Conservation (phyloP, 2,113 vertebrate genomes). For the Chloebia gouldiae region DNA sequence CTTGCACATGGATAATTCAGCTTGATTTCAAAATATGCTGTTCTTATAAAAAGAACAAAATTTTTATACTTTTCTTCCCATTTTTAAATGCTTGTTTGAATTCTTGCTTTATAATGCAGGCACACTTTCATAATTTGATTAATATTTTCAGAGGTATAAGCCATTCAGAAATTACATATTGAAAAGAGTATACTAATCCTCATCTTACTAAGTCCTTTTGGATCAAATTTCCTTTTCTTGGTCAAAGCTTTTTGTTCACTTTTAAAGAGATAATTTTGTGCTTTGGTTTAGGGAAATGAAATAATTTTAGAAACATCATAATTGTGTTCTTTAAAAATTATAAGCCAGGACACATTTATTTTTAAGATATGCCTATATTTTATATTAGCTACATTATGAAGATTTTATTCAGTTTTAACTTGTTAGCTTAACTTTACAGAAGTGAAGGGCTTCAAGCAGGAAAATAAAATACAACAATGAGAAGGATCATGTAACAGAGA, state of each 20-base stretch:
- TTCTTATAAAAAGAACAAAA: not conserved
- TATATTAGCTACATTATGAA: not conserved
- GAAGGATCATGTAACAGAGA: not conserved
- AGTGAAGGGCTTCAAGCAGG: not conserved
- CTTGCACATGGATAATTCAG: not conserved
- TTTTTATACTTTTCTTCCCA: not conserved
- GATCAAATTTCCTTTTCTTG: not conserved
- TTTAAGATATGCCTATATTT: not conserved
- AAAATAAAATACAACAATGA: not conserved
- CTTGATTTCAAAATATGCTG: not conserved
- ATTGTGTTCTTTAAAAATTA: accelerated
- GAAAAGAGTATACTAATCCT: not conserved
- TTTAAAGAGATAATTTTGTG: not conserved
- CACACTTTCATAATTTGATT: not conserved
- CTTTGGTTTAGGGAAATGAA: not conserved
- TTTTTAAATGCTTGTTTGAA: not conserved
- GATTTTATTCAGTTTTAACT: not conserved
- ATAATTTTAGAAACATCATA: not conserved
- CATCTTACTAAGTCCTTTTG: not conserved
- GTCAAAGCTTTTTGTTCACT: not conserved
- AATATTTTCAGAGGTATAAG: not conserved
- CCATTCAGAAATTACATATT: not conserved
- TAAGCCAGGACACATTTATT: not conserved
- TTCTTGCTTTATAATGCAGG: not conserved
- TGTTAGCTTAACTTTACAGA: not conserved